phyloP scores from a whole-genome alignment of 2,113 vertebrate species.

The Ciconia stormi region DNA sequence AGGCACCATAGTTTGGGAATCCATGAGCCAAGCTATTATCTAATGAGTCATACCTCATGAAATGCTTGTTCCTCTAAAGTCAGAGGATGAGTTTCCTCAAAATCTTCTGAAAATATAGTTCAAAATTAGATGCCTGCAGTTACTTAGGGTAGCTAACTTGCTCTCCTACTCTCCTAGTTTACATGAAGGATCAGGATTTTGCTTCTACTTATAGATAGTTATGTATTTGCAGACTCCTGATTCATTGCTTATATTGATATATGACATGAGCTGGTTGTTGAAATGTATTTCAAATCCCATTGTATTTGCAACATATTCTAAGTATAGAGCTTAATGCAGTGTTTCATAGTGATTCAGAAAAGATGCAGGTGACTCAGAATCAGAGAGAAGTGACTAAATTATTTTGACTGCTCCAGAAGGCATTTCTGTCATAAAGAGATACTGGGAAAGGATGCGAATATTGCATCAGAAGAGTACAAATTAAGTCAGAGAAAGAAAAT shows the following conservation, averaged over 20 bases:
- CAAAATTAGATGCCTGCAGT: neutral
- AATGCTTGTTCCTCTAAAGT: neutral
- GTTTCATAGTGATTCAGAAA: neutral
- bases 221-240: neutral
- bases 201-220: neutral
- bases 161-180: neutral
- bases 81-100: neutral
- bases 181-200: neutral
- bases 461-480: neutral
- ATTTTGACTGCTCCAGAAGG: slow-evolving; percentile 16
- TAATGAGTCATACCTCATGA: neutral
- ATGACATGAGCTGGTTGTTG: neutral
- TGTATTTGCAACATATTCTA: slow-evolving; percentile 3
- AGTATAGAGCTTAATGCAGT: neutral
- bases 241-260: neutral
- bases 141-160: neutral
- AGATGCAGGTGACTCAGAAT: neutral
- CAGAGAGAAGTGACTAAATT: neutral
- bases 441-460: neutral
- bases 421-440: neutral
- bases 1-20: neutral
- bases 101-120: neutral
- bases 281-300: slow-evolving; percentile 1
- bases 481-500: neutral
- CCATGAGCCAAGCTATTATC: neutral